phyloP scores from a whole-genome alignment of 2,888 invertebrate genomes.

The Eupeodes luniger region DNA sequence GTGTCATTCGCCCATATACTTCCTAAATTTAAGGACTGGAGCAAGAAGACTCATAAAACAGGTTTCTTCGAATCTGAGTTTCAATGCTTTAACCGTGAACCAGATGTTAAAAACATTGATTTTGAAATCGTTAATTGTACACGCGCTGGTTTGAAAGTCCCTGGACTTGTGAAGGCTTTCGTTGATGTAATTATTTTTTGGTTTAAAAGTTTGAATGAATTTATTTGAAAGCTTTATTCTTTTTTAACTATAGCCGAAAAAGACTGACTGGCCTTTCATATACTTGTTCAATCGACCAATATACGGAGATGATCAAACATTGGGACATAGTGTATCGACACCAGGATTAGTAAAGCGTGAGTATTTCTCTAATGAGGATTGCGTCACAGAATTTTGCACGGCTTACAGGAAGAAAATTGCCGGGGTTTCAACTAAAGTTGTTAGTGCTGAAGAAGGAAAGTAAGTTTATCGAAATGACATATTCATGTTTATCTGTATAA shows the following conservation, averaged over 20 bases:
- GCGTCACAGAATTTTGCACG: background rate
- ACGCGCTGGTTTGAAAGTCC: background rate
- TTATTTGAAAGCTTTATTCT: background rate
- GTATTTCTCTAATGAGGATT: background rate
- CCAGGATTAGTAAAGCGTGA: background rate
- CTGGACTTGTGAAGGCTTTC: background rate
- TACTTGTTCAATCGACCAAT: background rate
- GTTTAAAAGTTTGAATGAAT: accelerated
- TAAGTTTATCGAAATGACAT: background rate
- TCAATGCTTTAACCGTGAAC: background rate
- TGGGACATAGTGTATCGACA: background rate
- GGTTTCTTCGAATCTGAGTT: no score
- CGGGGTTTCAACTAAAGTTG: background rate
- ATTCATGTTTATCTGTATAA: no score
- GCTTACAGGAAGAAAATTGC: background rate
- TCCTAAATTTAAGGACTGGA: background rate
- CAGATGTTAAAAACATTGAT: background rate
- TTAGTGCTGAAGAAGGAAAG: constrained; percentile 7
- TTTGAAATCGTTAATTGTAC: background rate
- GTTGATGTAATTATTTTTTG: background rate
- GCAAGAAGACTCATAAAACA: no score
- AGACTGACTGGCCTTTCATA: background rate
- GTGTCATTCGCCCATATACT: background rate
- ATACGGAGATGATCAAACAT: background rate
- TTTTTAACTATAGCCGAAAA: background rate